Evolutionary conservation across 2,888 invertebrate species (phyloP), one percentile per base, ranked within the genome.

Genomic region (Biston betularia): DNA sequence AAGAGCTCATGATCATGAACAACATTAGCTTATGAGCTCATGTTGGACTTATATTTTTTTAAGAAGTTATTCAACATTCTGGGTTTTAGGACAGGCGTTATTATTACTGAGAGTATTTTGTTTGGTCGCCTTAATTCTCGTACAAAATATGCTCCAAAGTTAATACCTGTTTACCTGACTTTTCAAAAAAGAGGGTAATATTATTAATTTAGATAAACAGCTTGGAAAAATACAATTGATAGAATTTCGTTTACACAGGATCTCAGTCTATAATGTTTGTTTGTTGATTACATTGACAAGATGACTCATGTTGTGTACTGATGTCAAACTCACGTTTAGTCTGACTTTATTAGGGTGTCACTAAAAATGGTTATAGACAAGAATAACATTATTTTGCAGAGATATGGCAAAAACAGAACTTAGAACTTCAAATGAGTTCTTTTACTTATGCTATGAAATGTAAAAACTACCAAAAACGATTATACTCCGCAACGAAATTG

Each of bases 261-360:
- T 63, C 55, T 49, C 6, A n/a, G 44, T 6, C 55, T 49, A 50
- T 56, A 15, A 54, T 10, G 15, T 52, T 33, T 44, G 14, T 44
- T 53, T 53, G 46, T 11, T 12, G 63, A 63, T 50, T 9, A 63
- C 42, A 50, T 63, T 50, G 38, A 12, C 45, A 52, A 8, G 49
- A 57, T 63, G 63, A 63, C 50, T 63, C 63, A 63, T 45, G 3
- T 24, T 24, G 38, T 9, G 38, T 38, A 52, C 42, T 14, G 42
- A 58, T 58, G 14, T 15, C 33, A 58, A 63, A 52, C 38, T 52
- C 63, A 63, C 58, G 58, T 64, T 58, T 48, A 34, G 58, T 59
- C 64, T 64, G 58, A 12, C 58, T 64, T 53, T 58, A 40, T 52
- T 52, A 63, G 38, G 50, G 56, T 57, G 6, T 52, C 45, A 45